Evolutionary conservation across 2,797 vertebrate species (phyloP).

Genomic region (Sebastes minor): DNA sequence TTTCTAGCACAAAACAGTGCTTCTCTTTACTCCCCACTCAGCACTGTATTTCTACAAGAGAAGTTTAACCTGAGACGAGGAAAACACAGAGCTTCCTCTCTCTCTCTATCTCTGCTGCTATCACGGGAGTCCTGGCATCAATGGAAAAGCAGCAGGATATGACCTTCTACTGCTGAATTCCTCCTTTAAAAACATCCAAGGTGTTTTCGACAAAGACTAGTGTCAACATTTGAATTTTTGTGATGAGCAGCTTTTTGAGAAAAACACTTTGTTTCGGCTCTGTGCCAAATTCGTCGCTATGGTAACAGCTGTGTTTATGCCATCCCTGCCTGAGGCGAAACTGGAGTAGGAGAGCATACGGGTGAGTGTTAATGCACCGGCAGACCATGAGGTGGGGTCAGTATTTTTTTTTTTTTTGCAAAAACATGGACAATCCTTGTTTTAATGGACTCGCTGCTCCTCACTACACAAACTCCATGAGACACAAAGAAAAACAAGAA

Average conservation of each 20-base stretch:
- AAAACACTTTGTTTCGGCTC: conserved; percentile 13
- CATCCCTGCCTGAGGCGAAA: conserved; percentile 16
- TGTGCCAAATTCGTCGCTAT: conserved; percentile 31
- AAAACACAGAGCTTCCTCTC: not conserved
- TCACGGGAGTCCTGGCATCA: not conserved
- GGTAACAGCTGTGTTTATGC: conserved; percentile 61
- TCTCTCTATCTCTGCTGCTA: not conserved
- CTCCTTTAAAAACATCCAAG: conserved; percentile 7
- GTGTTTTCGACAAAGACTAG: not conserved
- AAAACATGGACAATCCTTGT: not conserved
- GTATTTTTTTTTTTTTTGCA: not conserved
- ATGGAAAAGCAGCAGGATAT: not conserved
- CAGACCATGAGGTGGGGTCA: conserved; percentile 1
- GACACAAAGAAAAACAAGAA: not conserved
- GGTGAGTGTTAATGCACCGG: conserved; percentile 28
- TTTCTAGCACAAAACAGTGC: not conserved
- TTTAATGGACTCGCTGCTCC: not conserved
- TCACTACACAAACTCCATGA: not conserved
- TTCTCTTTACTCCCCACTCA: not conserved
- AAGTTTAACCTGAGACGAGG: not conserved
- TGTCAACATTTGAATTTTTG: conserved; percentile 24
- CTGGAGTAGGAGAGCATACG: conserved; percentile 12
- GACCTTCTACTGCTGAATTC: conserved; percentile 8
- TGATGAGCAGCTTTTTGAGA: conserved; percentile 12
- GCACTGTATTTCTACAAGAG: not conserved